phyloP scores from a whole-genome alignment of 2,888 invertebrate genomes.

The Melinaea menophilus region DNA sequence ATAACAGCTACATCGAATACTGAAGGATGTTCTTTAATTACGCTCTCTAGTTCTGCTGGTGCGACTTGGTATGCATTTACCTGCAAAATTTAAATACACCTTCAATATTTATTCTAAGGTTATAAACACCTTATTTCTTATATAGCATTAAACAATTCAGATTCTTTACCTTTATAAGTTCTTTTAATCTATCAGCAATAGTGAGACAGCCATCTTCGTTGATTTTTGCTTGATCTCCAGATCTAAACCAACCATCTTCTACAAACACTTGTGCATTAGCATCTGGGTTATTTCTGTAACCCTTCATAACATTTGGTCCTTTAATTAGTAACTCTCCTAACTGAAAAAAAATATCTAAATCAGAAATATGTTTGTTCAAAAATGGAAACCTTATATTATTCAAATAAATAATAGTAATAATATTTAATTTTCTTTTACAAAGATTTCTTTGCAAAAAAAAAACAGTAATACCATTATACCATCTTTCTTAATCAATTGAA shows the following conservation, averaged over 20 bases:
- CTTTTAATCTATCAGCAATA: slow-evolving; percentile 87
- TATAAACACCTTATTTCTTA: too few species aligned
- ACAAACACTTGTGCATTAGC: slow-evolving; percentile 83
- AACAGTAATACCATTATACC: too few species aligned
- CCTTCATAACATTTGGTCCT: slow-evolving; percentile 89
- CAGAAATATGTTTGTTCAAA: not conserved
- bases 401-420: too few species aligned
- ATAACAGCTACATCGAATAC: slow-evolving; percentile 90
- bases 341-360: slow-evolving; percentile 39
- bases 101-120: not conserved
- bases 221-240: slow-evolving; percentile 83
- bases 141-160: not conserved
- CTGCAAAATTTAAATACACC: slow-evolving; percentile 37
- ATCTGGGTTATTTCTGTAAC: slow-evolving; percentile 85
- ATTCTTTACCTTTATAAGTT: slow-evolving; percentile 83
- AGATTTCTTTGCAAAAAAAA: too few species aligned
- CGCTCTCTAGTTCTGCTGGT: slow-evolving; percentile 90
- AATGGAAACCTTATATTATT: too few species aligned
- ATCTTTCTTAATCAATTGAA: too few species aligned
- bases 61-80: slow-evolving; percentile 87
- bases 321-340: slow-evolving; percentile 85
- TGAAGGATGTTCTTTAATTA: slow-evolving; percentile 83
- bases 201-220: slow-evolving; percentile 82
- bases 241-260: slow-evolving; percentile 85
- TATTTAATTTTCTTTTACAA: too few species aligned